Base-by-base conservation (phyloP, 2,888 invertebrate genomes). In the Oegoconia quadripuncta region DNA sequence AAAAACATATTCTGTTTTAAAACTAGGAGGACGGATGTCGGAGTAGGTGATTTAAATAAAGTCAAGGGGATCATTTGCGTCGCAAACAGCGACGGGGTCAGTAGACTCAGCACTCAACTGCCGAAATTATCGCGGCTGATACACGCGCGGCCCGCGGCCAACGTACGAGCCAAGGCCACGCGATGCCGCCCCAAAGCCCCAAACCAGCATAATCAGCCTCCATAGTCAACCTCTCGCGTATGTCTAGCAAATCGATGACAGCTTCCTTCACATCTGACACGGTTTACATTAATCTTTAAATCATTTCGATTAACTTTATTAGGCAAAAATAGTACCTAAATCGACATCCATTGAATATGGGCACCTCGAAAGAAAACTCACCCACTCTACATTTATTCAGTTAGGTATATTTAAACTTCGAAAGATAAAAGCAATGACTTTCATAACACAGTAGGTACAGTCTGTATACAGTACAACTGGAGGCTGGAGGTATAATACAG, bases 1-100 rank as follows among this genome's bases (percentile, higher is more conserved):
- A 27, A 14, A 27, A 13, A 27, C 6, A 22, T 18, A 27, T 26
- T 14, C 31, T 27, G 17, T 2, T 29, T 17, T 22, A 14, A 32
- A 33, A 12, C 31, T 17, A 39, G 30, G 37, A 37, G 27, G 16
- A 55, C 60, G 54, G 58, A 63, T 64, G 62, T 53, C 55, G 44
- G 61, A 63, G 64, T 67, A 53, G 59, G 52, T 56, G 66, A 79
- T 82, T 86, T 84, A 76, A 86, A 86, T 86, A 83, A 82, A 86
- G 80, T 80, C 80, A 81, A 84, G 84, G 77, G 75, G 78, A 82
- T 78, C 69, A 79, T 78, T 81, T 74, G 78, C 75, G 82, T 80
- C 78, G 81, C 76, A 74, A 82, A 79, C 80, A 77, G 64, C 74
- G 60, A 50, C 73, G 86, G 84, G 86, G 86, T 86, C 86, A 86